Base-by-base conservation (phyloP, 1,140 invertebrate genomes). In the Drosophila navojoa region DNA sequence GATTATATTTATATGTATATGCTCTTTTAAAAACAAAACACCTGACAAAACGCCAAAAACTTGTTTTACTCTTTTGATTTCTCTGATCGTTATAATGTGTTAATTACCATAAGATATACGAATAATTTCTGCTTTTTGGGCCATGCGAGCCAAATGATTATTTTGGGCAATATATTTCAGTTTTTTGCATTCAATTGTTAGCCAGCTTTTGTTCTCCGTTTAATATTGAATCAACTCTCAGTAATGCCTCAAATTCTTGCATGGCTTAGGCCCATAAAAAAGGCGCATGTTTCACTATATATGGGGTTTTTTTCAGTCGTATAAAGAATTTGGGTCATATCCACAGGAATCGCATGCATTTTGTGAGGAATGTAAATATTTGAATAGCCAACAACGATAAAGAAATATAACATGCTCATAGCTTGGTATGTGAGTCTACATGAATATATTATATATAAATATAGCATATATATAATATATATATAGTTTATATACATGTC, bases 311-410 rank as follows among this genome's bases (percentile, higher is more conserved):
- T 54, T 78, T 74, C 3, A 2, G 19, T 22, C 52, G 42, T 61
- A 32, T 7, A 11, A 50, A 25, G 35, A 69, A 74, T 74, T 70
- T 42, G 29, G 58, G 45, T 22, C 67, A 59, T 22, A 58, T 64
- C n/a, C 60, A 71, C 54, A 54, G 59, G 59, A 71, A 64, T 71
- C 47, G 60, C 60, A 75, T 75, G 72, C 57, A 69, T 57, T 61
- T 38, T 57, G 16, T 61, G 63, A 22, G 9, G 38, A 64, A 52
- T 64, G 60, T 64, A 59, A 64, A 75, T 71, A 75, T 75, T 75
- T 75, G 72, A 59, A 54, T 54, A 75, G 22, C 60, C 40, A 32
- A 47, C 54, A 59, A 47, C 49, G 67, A 61, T 50, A 71, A 42
- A 27, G 42, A 45, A 16, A 45, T 38, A 11, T 38, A 62, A 22